A percentile compares a stretch with the other conserved stretches of the same genome.
These are phyloP conservation scores for Dryoscopus gambensis DNA, from an alignment of 2,113 vertebrate species.

Conservation along the genomic window DNA sequence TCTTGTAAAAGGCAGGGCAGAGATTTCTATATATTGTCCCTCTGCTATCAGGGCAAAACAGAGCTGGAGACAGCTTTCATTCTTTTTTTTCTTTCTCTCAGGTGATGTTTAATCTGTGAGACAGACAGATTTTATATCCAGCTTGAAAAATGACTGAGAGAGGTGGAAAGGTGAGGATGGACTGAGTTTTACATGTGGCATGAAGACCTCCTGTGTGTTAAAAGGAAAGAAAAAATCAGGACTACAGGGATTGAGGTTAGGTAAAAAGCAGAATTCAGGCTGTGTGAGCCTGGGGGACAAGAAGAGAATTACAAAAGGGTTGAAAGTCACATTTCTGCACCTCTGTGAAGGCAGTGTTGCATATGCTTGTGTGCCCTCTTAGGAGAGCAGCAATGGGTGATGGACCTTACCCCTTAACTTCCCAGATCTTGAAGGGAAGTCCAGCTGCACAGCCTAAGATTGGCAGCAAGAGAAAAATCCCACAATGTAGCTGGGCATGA, in stretches of 20 bases:
- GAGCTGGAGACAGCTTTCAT: not conserved
- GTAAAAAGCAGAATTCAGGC: not conserved
- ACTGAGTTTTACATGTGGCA: not conserved
- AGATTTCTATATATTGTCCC: not conserved
- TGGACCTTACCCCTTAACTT: not conserved
- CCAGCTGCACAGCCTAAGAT: not conserved
- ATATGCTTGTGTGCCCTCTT: not conserved
- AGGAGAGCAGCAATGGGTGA: not conserved
- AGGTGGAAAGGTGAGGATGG: not conserved
- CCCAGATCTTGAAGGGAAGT: not conserved
- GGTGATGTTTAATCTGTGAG: not conserved
- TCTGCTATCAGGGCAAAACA: not conserved
- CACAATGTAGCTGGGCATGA: accelerated
- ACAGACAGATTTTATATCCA: not conserved
- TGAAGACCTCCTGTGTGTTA: not conserved
- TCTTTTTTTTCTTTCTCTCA: not conserved
- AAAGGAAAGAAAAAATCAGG: not conserved
- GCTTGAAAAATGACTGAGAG: not conserved
- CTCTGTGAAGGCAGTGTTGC: not conserved
- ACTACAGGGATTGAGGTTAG: not conserved
- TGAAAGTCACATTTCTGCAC: not conserved
- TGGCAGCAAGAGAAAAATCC: not conserved
- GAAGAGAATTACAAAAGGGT: not conserved
- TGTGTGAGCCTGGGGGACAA: not conserved
- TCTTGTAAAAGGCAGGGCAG: not conserved